phyloP scores from a whole-genome alignment of 2,888 invertebrate species.

The Limnephilus lunatus region DNA sequence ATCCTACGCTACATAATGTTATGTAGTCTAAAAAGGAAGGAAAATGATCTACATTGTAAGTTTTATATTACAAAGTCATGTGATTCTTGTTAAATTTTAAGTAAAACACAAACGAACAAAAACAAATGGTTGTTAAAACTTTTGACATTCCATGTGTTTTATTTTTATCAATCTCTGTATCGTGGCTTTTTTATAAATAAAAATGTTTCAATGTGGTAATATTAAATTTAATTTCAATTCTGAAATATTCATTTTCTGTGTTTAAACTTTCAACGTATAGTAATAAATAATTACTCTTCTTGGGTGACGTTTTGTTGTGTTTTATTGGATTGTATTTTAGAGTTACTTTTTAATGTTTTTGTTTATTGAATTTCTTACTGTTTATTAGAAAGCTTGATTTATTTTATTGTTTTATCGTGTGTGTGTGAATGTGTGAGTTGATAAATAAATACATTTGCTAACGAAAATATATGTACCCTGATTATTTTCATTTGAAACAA shows the following conservation, averaged over 20 bases:
- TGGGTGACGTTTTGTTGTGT: background rate
- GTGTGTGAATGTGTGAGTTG: background rate
- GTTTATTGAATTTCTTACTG: background rate
- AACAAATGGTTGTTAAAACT: conserved; percentile 19
- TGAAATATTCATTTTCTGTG: background rate
- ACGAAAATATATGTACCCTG: background rate
- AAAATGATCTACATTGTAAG: background rate
- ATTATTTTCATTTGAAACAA: background rate
- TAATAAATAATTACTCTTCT: too few species aligned
- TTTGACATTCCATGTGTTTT: background rate
- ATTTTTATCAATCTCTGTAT: background rate
- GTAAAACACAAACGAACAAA: background rate
- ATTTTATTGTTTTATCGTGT: background rate
- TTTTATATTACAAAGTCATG: background rate
- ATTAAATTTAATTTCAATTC: background rate
- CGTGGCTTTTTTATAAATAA: background rate
- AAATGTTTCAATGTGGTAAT: background rate
- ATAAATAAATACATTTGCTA: background rate
- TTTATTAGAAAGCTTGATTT: background rate
- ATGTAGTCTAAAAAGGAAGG: background rate
- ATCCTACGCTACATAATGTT: background rate
- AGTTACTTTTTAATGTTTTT: background rate
- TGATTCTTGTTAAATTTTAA: background rate
- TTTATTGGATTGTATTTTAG: background rate
- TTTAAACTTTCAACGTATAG: background rate